phyloP scores from a whole-genome alignment of 2,113 vertebrate species.

The Lophura nycthemera region DNA sequence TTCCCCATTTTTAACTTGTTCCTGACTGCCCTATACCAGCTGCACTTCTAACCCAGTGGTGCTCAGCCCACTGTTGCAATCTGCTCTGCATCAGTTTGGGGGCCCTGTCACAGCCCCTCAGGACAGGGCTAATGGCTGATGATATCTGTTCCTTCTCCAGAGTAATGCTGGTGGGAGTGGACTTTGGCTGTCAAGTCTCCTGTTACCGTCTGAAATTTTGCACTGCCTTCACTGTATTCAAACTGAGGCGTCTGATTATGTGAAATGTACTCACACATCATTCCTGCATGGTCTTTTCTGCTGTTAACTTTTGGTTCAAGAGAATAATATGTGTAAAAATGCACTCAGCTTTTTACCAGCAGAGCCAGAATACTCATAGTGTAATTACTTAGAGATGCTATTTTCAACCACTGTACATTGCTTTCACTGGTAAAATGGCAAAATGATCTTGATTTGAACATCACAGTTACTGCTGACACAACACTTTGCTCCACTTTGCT shows the following conservation, averaged over 20 bases:
- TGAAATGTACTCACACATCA: background rate
- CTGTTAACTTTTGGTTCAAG: too few relatives aligned
- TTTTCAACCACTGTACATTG: background rate
- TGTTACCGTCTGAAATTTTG: background rate
- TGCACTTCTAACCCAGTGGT: background rate
- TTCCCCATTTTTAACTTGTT: background rate
- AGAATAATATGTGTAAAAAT: too few relatives aligned
- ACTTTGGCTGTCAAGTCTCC: background rate
- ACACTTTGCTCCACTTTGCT: too few relatives aligned
- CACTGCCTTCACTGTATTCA: background rate
- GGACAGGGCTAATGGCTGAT: background rate
- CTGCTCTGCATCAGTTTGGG: background rate
- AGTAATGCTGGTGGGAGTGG: background rate
- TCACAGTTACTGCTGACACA: background rate
- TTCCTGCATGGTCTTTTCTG: background rate
- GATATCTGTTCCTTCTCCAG: constrained; percentile 27
- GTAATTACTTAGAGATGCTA: background rate
- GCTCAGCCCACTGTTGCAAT: background rate
- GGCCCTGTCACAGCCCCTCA: background rate
- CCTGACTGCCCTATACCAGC: background rate
- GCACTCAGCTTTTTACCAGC: too few relatives aligned
- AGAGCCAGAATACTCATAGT: too few relatives aligned
- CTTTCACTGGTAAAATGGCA: background rate
- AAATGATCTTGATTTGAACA: background rate
- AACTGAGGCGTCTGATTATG: background rate